Evolutionary conservation across 2,797 vertebrate species (phyloP).

Genomic region (Phrynocephalus forsythii): DNA sequence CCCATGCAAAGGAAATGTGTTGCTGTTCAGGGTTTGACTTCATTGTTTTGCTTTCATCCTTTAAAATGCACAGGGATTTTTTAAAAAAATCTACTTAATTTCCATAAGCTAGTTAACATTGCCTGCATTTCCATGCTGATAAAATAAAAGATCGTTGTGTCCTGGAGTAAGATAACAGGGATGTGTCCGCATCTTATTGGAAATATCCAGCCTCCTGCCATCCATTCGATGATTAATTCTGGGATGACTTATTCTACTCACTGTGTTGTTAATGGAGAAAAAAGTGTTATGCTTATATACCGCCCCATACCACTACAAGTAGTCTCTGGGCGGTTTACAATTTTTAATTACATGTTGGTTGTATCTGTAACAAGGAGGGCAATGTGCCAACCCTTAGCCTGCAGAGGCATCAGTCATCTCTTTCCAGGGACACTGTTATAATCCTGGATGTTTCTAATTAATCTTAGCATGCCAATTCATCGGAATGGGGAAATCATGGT

Average conservation of each 20-base stretch:
- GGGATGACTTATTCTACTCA: background rate
- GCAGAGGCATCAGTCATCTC: background rate
- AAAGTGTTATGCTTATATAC: no score
- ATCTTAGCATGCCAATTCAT: background rate
- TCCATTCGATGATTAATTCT: background rate
- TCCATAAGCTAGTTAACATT: background rate
- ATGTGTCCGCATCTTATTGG: no score
- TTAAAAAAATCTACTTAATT: background rate
- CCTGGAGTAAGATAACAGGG: background rate
- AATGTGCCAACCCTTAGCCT: background rate
- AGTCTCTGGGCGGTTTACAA: no score
- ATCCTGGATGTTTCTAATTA: background rate
- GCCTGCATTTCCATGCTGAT: background rate
- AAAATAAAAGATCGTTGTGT: background rate
- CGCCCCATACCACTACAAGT: no score
- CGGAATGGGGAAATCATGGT: background rate
- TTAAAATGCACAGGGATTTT: background rate
- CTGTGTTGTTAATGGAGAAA: background rate
- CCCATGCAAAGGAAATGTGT: slow-evolving; percentile 44
- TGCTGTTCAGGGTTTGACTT: background rate
- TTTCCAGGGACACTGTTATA: background rate
- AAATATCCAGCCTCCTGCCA: background rate
- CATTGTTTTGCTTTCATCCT: background rate
- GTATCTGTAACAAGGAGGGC: background rate
- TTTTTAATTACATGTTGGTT: background rate